phyloP scores from a whole-genome alignment of 1,140 invertebrate genomes.

The Drosophila triauraria region DNA sequence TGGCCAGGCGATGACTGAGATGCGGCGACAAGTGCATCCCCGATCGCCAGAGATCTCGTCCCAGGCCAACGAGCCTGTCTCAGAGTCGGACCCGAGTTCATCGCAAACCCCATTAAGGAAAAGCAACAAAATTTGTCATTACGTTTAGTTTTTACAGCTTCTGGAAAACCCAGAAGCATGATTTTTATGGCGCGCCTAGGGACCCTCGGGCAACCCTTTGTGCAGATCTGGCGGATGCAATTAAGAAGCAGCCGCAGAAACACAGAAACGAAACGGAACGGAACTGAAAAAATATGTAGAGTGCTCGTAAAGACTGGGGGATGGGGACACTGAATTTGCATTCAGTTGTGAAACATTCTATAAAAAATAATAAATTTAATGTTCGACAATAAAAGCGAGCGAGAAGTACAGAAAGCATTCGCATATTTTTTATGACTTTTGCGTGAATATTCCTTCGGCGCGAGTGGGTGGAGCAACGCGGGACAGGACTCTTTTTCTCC shows the following conservation, averaged over 20 bases:
- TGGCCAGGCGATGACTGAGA: constrained; percentile 31
- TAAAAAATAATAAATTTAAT: constrained; percentile 83
- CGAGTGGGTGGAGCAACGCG: constrained; percentile 1
- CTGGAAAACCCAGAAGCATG: constrained; percentile 54
- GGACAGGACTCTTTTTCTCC: constrained; percentile 32
- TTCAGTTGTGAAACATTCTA: constrained; percentile 83
- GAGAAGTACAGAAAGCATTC: constrained; percentile 55
- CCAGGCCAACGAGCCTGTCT: constrained; percentile 11
- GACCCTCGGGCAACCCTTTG: constrained; percentile 35
- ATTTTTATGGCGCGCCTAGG: constrained; percentile 60
- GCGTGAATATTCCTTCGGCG: constrained; percentile 58
- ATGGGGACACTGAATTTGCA: constrained; percentile 63
- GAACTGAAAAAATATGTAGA: constrained; percentile 59
- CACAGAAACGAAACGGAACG: constrained; percentile 25
- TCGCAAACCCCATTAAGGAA: constrained; percentile 45
- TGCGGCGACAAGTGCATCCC: constrained; percentile 34
- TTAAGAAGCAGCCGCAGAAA: constrained; percentile 61
- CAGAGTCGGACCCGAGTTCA: constrained; percentile 28
- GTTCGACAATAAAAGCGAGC: constrained; percentile 71
- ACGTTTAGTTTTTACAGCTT: constrained; percentile 71
- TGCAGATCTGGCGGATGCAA: constrained; percentile 50
- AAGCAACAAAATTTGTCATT: constrained; percentile 70
- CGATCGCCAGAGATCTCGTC: constrained; percentile 7
- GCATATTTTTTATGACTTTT: constrained; percentile 81
- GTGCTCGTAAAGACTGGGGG: constrained; percentile 28